A percentile compares a stretch with the other conserved stretches of the same genome.
phyloP scores from a whole-genome alignment of 2,888 invertebrate genomes.

The Leucophenga montana region DNA sequence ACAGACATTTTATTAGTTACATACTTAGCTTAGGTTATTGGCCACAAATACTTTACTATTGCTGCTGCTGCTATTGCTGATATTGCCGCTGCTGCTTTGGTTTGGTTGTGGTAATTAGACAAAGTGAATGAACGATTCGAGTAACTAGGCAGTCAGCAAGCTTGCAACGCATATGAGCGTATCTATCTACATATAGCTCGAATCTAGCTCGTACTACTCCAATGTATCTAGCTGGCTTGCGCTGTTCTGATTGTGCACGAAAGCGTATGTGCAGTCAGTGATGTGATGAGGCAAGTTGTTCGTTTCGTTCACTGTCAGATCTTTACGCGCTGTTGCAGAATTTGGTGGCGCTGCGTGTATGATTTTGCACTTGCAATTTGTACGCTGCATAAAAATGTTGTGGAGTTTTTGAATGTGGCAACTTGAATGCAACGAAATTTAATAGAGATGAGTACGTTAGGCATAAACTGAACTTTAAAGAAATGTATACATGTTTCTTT shows the following conservation, averaged over 20 bases:
- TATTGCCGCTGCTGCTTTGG: conserved; percentile 27
- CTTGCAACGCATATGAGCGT: background rate
- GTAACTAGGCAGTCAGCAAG: conserved; percentile 2
- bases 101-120: conserved; percentile 47
- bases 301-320: conserved; percentile 24
- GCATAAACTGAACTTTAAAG: too few relatives aligned
- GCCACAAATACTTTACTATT: conserved; percentile 50
- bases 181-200: background rate
- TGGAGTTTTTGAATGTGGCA: too few relatives aligned
- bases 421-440: too few relatives aligned
- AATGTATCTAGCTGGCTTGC: too few relatives aligned
- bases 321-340: conserved; percentile 51
- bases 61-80: conserved; percentile 31
- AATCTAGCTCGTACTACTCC: too few relatives aligned
- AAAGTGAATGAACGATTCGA: conserved; percentile 14
- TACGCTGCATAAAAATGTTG: too few relatives aligned
- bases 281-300: conserved; percentile 13
- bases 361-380: conserved; percentile 2
- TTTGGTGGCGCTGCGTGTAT: background rate
- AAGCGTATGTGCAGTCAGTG: conserved; percentile 51
- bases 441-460: too few relatives aligned
- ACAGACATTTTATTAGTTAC: background rate
- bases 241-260: conserved; percentile 47
- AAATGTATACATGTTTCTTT: too few relatives aligned
- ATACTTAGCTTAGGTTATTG: conserved; percentile 56